These are phyloP conservation scores for Coreoperca whiteheadi DNA, from an alignment of 2,113 vertebrate genomes.

Conservation along the genomic window DNA sequence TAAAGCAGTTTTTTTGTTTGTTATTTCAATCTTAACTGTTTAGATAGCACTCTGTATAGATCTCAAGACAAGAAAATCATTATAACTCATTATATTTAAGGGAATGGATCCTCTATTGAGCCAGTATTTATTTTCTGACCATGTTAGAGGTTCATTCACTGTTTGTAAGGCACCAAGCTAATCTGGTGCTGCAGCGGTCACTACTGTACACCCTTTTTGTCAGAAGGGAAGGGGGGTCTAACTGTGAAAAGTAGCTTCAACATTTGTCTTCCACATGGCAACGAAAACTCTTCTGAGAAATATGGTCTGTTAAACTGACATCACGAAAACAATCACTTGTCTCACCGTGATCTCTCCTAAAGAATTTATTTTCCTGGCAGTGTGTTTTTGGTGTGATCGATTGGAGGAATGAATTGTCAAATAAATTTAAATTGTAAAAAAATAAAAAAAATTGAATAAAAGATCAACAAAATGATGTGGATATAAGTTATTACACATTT, in stretches of 20 bases:
- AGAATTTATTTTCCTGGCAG: neutral
- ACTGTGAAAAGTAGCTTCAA: slow-evolving; percentile 7
- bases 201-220: slow-evolving; percentile 8
- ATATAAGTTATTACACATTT: too few species aligned
- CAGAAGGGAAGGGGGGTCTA: neutral
- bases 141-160: slow-evolving; percentile 13
- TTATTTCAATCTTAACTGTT: neutral
- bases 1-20: neutral
- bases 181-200: slow-evolving; percentile 29
- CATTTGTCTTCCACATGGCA: slow-evolving; percentile 26
- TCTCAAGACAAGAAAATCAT: slow-evolving; percentile 13
- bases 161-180: slow-evolving; percentile 27
- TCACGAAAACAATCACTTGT: neutral
- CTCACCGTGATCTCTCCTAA: neutral
- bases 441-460: neutral
- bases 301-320: neutral
- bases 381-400: neutral
- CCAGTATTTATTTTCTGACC: neutral
- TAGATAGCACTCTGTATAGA: slow-evolving; percentile 43
- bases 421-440: neutral
- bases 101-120: neutral
- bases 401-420: neutral
- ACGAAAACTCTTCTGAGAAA: slow-evolving; percentile 11
- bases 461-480: too few species aligned
- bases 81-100: neutral